Conservation (phyloP, 2,797 vertebrate genomes). For the Phrynocephalus guinanensis region DNA sequence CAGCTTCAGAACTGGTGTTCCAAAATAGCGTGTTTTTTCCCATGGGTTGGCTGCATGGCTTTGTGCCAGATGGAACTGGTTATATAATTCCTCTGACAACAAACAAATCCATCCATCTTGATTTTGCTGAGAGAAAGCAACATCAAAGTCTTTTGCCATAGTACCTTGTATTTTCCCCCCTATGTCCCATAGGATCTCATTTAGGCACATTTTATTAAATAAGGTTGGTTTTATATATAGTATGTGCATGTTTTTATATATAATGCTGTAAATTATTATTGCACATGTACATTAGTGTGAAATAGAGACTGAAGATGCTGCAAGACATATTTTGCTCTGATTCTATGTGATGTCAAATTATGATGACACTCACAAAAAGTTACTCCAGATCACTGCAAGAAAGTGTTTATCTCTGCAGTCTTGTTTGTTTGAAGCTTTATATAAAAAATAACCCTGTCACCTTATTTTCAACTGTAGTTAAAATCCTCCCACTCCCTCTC, state of each 20-base stretch:
- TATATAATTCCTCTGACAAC: not conserved
- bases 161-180: not conserved
- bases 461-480: conserved; percentile 26
- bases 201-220: not conserved
- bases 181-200: not conserved
- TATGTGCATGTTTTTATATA: not conserved
- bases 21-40: not conserved
- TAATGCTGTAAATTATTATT: not conserved
- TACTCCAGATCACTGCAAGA: accelerated
- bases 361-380: not conserved
- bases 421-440: not conserved
- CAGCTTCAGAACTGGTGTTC: no score
- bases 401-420: not conserved
- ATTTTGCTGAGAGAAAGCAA: no score
- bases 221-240: not conserved
- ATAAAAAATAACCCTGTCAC: not conserved
- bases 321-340: not conserved
- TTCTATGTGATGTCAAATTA: not conserved
- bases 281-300: not conserved
- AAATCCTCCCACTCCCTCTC: conserved; percentile 1
- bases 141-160: no score
- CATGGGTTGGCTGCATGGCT: not conserved
- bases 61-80: not conserved
- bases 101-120: no score
- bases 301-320: not conserved